Percentiles rank a stretch among this genome's conserved stretches.
Conservation (phyloP, 2,113 vertebrate genomes). For the Anser brachyrhynchus region DNA sequence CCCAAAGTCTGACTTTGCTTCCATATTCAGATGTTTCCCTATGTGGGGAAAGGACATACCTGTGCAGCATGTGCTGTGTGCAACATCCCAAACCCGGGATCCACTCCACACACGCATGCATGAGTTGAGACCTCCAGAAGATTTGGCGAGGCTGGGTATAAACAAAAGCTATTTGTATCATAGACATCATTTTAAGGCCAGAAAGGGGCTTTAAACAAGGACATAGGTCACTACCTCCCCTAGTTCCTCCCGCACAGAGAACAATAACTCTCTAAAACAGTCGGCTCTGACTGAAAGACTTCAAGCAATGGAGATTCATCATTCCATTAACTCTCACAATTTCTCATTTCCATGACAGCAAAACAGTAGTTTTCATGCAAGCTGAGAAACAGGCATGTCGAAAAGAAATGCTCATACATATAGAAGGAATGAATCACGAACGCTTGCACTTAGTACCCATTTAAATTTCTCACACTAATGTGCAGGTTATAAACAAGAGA, state of each 20-base stretch:
- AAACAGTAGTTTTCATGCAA: slow-evolving; percentile 39
- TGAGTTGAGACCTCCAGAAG: not conserved
- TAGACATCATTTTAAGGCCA: not conserved
- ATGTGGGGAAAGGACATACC: not conserved
- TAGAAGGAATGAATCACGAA: slow-evolving; percentile 39
- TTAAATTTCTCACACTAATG: slow-evolving; percentile 31
- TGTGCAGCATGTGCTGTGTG: not conserved
- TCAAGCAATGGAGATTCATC: slow-evolving; percentile 22
- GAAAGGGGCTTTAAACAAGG: not conserved
- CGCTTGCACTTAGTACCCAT: not conserved
- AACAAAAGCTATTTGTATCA: not conserved
- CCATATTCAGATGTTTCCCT: not conserved
- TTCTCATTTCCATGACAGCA: slow-evolving; percentile 46
- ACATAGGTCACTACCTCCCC: not conserved
- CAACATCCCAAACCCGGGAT: not conserved
- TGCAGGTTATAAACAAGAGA: slow-evolving; percentile 32
- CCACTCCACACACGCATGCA: not conserved
- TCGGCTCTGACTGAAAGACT: slow-evolving; percentile 47
- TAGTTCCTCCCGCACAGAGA: not conserved
- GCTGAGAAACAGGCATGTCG: slow-evolving; percentile 5
- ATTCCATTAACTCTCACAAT: slow-evolving; percentile 54
- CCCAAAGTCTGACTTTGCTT: not conserved
- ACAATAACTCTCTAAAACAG: slow-evolving; percentile 33
- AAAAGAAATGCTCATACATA: slow-evolving; percentile 16
- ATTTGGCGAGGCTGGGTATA: not conserved